These are phyloP conservation scores for Ascaphus truei DNA, from an alignment of 2,113 vertebrate genomes.

Conservation along the genomic window DNA sequence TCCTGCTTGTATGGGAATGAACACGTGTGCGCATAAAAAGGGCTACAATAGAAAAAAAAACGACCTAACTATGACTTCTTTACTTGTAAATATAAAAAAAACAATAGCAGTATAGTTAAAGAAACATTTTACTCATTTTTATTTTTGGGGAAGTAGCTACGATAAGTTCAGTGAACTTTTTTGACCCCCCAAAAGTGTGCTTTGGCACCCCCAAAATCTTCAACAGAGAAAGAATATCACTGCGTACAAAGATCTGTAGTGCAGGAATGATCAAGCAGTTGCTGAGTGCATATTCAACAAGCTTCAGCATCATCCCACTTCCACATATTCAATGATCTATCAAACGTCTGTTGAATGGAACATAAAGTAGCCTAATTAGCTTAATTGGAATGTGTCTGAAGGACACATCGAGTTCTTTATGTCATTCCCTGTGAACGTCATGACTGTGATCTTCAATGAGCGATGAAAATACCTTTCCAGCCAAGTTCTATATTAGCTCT, in stretches of 20 bases:
- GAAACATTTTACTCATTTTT: too few relatives aligned
- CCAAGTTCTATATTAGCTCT: not conserved
- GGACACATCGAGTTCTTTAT: conserved; percentile 7
- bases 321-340: conserved; percentile 2
- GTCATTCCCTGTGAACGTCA: conserved; percentile 6
- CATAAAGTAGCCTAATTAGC: conserved; percentile 18
- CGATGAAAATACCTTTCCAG: conserved; percentile 21
- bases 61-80: too few relatives aligned
- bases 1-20: too few relatives aligned
- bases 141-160: too few relatives aligned
- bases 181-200: not conserved
- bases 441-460: conserved; percentile 8
- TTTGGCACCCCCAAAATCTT: not conserved
- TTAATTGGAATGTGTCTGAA: conserved; percentile 22
- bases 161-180: not conserved
- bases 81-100: too few relatives aligned
- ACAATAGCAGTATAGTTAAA: too few relatives aligned
- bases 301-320: conserved; percentile 2
- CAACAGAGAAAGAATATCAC: not conserved
- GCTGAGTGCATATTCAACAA: not conserved
- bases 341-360: conserved; percentile 8
- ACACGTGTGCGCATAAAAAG: too few relatives aligned
- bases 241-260: not conserved
- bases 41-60: too few relatives aligned
- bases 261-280: not conserved